phyloP scores from a whole-genome alignment of 1,140 invertebrate species.

The Drosophila micromelanica region DNA sequence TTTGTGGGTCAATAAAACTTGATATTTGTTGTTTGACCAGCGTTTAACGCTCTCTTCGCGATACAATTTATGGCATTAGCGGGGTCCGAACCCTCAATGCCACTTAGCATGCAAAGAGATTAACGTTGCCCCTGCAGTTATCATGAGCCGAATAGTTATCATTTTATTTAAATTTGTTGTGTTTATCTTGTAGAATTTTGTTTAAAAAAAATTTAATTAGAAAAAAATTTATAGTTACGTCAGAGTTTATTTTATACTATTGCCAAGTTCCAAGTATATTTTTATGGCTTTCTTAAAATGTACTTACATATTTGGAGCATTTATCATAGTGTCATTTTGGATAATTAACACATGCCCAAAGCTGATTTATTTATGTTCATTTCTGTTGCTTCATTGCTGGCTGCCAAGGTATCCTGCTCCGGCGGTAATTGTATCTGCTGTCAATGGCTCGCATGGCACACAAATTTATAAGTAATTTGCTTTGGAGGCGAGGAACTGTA shows the following conservation, averaged over 20 bases:
- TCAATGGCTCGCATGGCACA: conserved; percentile 69
- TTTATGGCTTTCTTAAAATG: conserved; percentile 32
- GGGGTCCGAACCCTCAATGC: conserved; percentile 67
- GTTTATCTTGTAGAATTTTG: neutral
- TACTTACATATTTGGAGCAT: conserved; percentile 40
- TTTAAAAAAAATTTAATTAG: neutral
- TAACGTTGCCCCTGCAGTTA: conserved; percentile 40
- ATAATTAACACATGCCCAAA: conserved; percentile 63
- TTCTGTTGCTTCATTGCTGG: conserved; percentile 13
- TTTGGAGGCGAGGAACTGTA: conserved; percentile 11
- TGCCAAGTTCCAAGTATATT: neutral
- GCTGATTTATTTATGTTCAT: conserved; percentile 76
- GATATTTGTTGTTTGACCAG: conserved; percentile 75
- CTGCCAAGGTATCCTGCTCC: conserved; percentile 22
- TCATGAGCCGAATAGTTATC: conserved; percentile 8
- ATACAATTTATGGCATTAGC: conserved; percentile 69
- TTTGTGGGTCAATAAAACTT: conserved; percentile 83
- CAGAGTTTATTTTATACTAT: neutral
- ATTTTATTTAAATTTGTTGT: neutral
- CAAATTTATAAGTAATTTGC: conserved; percentile 68
- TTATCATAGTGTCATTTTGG: conserved; percentile 23
- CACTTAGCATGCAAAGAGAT: conserved; percentile 69
- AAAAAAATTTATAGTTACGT: too few species aligned
- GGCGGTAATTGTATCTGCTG: conserved; percentile 71
- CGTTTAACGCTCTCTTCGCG: conserved; percentile 36